Evolutionary conservation across 2,797 vertebrate species (phyloP).

Genomic region (Poecilia picta): DNA sequence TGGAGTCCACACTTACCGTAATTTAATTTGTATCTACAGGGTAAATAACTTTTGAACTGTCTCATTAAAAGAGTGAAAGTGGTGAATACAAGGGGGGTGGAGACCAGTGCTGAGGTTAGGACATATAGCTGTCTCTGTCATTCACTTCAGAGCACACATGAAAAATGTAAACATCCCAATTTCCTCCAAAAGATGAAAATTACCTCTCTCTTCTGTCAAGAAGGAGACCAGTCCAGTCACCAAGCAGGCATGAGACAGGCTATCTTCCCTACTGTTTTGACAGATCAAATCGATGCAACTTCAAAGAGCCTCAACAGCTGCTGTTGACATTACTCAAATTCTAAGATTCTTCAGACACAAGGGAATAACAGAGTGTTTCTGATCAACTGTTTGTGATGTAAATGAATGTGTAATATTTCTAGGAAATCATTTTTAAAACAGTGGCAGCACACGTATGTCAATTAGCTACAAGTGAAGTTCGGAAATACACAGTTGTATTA

Average conservation of each 20-base stretch:
- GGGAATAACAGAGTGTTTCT: constrained; percentile 28
- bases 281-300: constrained; percentile 51
- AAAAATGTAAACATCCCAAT: constrained; percentile 70
- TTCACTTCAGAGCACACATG: constrained; percentile 51
- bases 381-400: constrained; percentile 30
- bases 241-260: constrained; percentile 45
- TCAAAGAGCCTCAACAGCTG: constrained; percentile 63
- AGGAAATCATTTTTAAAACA: constrained; percentile 32
- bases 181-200: constrained; percentile 65
- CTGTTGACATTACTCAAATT: constrained; percentile 30
- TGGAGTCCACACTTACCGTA: constrained; percentile 18
- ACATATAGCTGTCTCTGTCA: constrained; percentile 59
- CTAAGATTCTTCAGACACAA: constrained; percentile 26
- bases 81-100: constrained; percentile 1
- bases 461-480: constrained; percentile 41
- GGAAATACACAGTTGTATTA: constrained; percentile 18
- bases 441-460: constrained; percentile 54
- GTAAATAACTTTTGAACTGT: constrained; percentile 27
- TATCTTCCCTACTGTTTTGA: constrained; percentile 56
- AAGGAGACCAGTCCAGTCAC: constrained; percentile 43
- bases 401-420: constrained; percentile 34
- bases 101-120: constrained; percentile 26
- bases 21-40: constrained; percentile 16
- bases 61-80: constrained; percentile 17
- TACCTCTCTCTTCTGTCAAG: constrained; percentile 54